Percentiles rank a stretch among this genome's conserved stretches.
These are phyloP conservation scores for Hydractinia symbiolongicarpus DNA, from an alignment of 30 jellyfish, hydroid and myxozoan species.

Conservation along the genomic window DNA sequence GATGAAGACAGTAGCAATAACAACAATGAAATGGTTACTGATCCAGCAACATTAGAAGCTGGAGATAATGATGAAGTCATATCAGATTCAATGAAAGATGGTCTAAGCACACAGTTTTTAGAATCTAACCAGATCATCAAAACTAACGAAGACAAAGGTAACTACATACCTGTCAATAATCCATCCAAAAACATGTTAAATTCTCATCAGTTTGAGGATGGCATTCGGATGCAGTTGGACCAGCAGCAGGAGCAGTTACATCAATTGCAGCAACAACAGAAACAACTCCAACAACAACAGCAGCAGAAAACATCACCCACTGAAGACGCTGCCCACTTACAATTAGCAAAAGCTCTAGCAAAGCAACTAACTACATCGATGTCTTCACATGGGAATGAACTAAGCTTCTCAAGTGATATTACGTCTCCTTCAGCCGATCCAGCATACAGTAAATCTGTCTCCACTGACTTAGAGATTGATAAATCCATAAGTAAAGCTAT, in stretches of 20 bases:
- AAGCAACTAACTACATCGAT: not conserved
- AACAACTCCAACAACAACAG: no score
- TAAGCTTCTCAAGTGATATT: not conserved
- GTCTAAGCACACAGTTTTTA: constrained; percentile 17
- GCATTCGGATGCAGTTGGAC: no score
- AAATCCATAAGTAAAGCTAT: constrained; percentile 5
- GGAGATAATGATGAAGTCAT: not conserved
- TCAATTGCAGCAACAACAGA: no score
- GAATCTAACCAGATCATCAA: constrained; percentile 19
- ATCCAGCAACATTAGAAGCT: constrained; percentile 5
- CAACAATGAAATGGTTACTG: not conserved
- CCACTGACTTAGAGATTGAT: not conserved
- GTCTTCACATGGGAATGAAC: not conserved
- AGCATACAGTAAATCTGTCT: not conserved
- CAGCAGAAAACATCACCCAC: not conserved
- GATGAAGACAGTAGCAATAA: not conserved
- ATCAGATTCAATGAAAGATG: constrained; percentile 12
- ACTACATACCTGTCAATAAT: constrained; percentile 3
- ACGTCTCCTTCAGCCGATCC: constrained; percentile 2
- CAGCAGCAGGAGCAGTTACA: no score
- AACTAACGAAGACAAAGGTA: constrained; percentile 19
- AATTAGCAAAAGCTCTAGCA: not conserved
- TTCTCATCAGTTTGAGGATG: no score
- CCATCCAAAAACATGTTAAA: not conserved
- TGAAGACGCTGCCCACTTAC: not conserved